These are phyloP conservation scores for Drosophila parabipectinata DNA, from an alignment of 1,140 invertebrate species.

Conservation along the genomic window DNA sequence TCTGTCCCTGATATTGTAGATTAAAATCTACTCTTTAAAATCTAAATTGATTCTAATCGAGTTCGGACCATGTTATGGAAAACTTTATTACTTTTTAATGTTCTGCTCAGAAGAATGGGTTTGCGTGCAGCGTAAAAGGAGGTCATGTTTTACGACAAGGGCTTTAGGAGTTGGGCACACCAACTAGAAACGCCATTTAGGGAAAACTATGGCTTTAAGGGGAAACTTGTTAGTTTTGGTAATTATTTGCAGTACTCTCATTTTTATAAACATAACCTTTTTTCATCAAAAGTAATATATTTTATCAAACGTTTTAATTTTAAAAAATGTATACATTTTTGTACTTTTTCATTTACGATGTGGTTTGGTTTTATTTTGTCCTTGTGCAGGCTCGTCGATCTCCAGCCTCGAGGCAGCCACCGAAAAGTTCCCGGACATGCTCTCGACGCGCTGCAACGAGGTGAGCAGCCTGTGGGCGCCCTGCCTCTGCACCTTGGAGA, in stretches of 20 bases:
- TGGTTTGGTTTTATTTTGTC: constrained; percentile 11
- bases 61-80: neutral
- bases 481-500: constrained; percentile 91
- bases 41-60: constrained; percentile 1
- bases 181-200: neutral
- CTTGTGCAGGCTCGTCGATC: constrained; percentile 86
- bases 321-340: neutral
- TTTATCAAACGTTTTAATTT: constrained; percentile 2
- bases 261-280: too few species aligned
- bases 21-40: neutral
- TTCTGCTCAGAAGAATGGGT: neutral
- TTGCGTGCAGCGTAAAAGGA: neutral
- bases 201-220: too few species aligned
- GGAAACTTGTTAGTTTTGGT: neutral
- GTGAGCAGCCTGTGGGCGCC: constrained; percentile 88
- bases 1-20: neutral
- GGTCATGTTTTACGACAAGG: neutral
- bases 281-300: neutral
- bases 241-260: neutral
- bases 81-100: constrained; percentile 1
- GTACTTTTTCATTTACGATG: constrained; percentile 27
- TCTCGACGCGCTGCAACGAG: constrained; percentile 86
- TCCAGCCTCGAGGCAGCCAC: constrained; percentile 85
- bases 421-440: constrained; percentile 85
- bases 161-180: neutral